Conservation (phyloP, 2,888 invertebrate species). For the Lasioglossum lativentre region DNA sequence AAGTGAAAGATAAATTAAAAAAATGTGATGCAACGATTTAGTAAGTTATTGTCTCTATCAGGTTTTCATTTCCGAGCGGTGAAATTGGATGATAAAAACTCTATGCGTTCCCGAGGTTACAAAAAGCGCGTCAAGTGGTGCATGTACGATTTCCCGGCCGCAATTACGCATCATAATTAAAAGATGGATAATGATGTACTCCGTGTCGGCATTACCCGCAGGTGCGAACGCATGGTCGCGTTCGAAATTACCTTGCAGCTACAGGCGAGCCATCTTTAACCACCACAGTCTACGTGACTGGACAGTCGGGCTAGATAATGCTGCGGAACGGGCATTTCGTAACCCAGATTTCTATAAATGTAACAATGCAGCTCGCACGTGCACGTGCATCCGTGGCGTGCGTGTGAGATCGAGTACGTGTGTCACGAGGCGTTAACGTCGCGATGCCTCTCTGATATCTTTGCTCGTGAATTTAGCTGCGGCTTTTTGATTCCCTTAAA, state of each 20-base stretch:
- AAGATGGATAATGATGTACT: conserved; percentile 65
- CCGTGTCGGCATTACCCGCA: conserved; percentile 59
- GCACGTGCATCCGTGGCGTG: conserved; percentile 19
- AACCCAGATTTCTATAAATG: conserved; percentile 64
- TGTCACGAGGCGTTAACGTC: conserved; percentile 57
- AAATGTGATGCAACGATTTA: not conserved
- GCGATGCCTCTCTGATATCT: conserved; percentile 41
- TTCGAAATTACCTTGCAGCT: conserved; percentile 60
- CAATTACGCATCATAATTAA: conserved; percentile 66
- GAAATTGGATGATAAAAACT: not conserved
- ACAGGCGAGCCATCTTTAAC: conserved; percentile 56
- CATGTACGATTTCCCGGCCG: conserved; percentile 48
- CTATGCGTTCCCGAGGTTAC: not conserved
- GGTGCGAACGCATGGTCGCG: conserved; percentile 42
- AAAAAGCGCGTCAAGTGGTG: conserved; percentile 15
- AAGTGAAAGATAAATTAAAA: not conserved
- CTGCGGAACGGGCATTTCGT: conserved; percentile 62
- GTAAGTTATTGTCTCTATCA: not conserved
- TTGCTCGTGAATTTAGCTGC: conserved; percentile 47
- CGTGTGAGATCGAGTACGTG: conserved; percentile 29
- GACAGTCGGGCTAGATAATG: conserved; percentile 67
- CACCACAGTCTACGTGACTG: conserved; percentile 67
- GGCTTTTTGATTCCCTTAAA: conserved; percentile 26
- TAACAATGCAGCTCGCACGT: conserved; percentile 29
- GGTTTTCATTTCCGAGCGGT: not conserved